Evolutionary conservation across 1,140 invertebrate genomes (phyloP).

Genomic region (Diabrotica virgifera): DNA sequence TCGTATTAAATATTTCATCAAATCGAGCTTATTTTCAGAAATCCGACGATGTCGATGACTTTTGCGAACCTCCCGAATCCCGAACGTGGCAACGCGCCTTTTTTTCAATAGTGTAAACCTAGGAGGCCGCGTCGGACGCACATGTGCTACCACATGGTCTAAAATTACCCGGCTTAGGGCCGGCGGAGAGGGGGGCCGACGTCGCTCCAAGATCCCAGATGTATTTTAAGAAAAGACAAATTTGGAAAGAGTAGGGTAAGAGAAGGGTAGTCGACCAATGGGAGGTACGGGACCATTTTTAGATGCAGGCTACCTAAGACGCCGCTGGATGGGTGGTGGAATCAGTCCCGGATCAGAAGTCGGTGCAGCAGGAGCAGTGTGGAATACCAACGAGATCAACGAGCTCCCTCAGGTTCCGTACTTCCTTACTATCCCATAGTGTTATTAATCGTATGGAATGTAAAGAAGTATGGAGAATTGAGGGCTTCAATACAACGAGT

Average conservation of each 20-base stretch:
- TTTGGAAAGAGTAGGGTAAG: conserved; percentile 70
- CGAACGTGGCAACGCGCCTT: conserved; percentile 9
- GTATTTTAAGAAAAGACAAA: conserved; percentile 80
- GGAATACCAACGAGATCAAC: conserved; percentile 7
- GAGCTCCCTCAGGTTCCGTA: conserved; percentile 73
- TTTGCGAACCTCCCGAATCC: not conserved
- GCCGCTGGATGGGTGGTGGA: conserved; percentile 34
- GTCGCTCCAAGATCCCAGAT: conserved; percentile 48
- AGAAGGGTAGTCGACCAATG: conserved; percentile 48
- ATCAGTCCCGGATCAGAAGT: conserved; percentile 47
- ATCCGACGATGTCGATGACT: not conserved
- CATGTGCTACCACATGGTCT: conserved; percentile 43
- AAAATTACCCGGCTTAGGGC: conserved; percentile 30
- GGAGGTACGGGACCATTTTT: conserved; percentile 55
- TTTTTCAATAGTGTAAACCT: conserved; percentile 11
- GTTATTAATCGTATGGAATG: conserved; percentile 85
- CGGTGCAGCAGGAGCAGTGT: conserved; percentile 23
- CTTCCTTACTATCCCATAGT: conserved; percentile 95
- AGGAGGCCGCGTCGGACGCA: conserved; percentile 28
- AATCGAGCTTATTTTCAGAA: not conserved
- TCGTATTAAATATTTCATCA: not conserved
- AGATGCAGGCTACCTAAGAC: conserved; percentile 50
- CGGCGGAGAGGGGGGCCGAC: conserved; percentile 18
- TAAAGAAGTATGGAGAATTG: conserved; percentile 94
- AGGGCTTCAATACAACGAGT: conserved; percentile 27